phyloP scores from a whole-genome alignment of 1,140 invertebrate genomes.

The Drosophila bocki region DNA sequence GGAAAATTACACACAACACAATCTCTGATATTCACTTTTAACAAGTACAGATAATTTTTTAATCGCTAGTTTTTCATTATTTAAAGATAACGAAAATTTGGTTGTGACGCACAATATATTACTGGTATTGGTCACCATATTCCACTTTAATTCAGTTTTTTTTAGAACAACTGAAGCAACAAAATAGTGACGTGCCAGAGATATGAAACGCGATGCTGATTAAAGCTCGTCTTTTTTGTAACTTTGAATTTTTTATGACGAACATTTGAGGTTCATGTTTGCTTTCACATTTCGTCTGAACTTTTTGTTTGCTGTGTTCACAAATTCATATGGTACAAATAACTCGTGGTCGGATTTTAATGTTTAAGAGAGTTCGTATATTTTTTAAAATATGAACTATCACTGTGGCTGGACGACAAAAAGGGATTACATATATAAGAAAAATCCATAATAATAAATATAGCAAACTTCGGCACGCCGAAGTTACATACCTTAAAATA shows the following conservation, averaged over 20 bases:
- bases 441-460: no score
- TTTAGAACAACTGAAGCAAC: neutral
- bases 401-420: no score
- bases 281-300: no score
- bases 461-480: no score
- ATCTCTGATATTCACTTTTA: neutral
- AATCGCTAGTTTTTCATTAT: neutral
- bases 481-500: no score
- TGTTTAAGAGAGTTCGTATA: no score
- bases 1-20: neutral
- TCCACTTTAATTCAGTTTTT: neutral
- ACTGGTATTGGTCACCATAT: constrained; percentile 1
- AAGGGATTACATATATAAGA: no score
- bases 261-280: neutral
- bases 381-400: no score
- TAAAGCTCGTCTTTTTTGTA: neutral
- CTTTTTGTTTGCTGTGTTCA: no score
- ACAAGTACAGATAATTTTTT: neutral
- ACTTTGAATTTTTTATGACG: neutral
- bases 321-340: no score
- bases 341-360: no score
- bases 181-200: neutral
- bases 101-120: neutral
- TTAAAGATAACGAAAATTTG: neutral
- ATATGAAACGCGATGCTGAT: neutral